Conservation (phyloP, 2,888 invertebrate genomes). For the Drosophila hamatofila region DNA sequence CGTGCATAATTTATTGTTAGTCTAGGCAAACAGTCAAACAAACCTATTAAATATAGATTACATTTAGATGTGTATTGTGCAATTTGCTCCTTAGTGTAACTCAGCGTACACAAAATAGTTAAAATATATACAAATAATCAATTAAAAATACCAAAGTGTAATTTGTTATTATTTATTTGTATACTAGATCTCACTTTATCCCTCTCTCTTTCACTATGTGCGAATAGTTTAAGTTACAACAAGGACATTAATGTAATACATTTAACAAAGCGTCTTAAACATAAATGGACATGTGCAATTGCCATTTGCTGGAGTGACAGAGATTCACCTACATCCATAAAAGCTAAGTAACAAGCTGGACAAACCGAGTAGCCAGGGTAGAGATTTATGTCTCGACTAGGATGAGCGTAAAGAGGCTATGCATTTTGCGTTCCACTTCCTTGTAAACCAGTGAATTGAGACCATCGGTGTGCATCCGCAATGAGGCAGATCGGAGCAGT, state of each 20-base stretch:
- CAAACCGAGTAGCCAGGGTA: neutral
- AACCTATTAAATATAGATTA: slow-evolving; percentile 37
- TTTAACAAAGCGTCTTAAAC: slow-evolving; percentile 32
- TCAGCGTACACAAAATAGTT: slow-evolving; percentile 51
- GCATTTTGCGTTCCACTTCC: slow-evolving; percentile 87
- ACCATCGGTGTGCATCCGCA: slow-evolving; percentile 87
- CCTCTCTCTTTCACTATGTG: too few species aligned
- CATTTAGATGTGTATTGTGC: slow-evolving; percentile 53
- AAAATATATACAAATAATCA: slow-evolving; percentile 49
- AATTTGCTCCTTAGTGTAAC: slow-evolving; percentile 65
- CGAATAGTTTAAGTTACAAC: slow-evolving; percentile 27
- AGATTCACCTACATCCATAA: slow-evolving; percentile 40
- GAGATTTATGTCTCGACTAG: slow-evolving; percentile 86
- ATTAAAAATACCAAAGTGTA: slow-evolving; percentile 7
- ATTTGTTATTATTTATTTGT: slow-evolving; percentile 20
- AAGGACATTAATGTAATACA: slow-evolving; percentile 27
- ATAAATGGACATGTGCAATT: slow-evolving; percentile 14
- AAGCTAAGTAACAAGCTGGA: slow-evolving; percentile 62
- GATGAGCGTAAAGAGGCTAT: slow-evolving; percentile 88
- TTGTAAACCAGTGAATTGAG: slow-evolving; percentile 87
- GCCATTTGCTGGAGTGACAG: slow-evolving; percentile 11
- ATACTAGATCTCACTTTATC: slow-evolving; percentile 6
- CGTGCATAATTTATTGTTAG: slow-evolving; percentile 73
- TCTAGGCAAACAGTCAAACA: slow-evolving; percentile 73
- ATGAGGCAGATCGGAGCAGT: slow-evolving; percentile 85